Evolutionary conservation across 2,888 invertebrate species (phyloP), one percentile per base, ranked within the genome.

Genomic region (Aphidoletes aphidimyza): DNA sequence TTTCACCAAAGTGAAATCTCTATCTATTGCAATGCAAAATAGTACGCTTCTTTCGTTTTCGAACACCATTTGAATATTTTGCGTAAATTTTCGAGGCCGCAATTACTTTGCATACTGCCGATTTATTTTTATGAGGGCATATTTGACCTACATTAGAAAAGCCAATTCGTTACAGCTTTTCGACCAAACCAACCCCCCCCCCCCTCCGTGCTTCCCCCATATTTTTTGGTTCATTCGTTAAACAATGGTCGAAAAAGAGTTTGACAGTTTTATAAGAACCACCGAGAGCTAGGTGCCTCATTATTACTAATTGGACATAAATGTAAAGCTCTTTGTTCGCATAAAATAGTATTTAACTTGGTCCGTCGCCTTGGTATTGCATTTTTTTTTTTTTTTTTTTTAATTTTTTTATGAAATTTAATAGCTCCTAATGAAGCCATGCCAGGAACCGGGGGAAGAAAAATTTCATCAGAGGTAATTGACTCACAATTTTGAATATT

Each of bases 231-330:
- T 22, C 3, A 14, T 2, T 14, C 54, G 22, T 26, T 54, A 22
- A 26, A 34, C 17, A 17, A 17, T 47, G 17, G 47, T 17, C 17
- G 17, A 54, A n/a, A 17, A 69, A 30, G 34, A 69, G 30, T 69
- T 69, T 3, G 34, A 69, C 69, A 11, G 30, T 69, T 30, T 69
- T 3, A 69, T 30, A 30, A 30, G 30, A 69, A 30, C 30, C 69
- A 5, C 2, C 26, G 30, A 47, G 47, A 30, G 30, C 30, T 5
- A 30, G 54, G 22, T 54, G 17, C 69, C 69, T 69, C 69, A 69
- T 69, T 69, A 69, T 69, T 69, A 30, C 69, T 69, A 69, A 69
- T 69, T 69, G 69, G 69, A 69, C 69, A 9, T 34, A 69, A 69
- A 69, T 69, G 34, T 14, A 30, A 69, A 14, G 30, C 30, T 30